Evolutionary conservation across 2,113 vertebrate species (phyloP), one percentile per base, ranked within the genome.

Genomic region (Brachypodius melanocephalos): DNA sequence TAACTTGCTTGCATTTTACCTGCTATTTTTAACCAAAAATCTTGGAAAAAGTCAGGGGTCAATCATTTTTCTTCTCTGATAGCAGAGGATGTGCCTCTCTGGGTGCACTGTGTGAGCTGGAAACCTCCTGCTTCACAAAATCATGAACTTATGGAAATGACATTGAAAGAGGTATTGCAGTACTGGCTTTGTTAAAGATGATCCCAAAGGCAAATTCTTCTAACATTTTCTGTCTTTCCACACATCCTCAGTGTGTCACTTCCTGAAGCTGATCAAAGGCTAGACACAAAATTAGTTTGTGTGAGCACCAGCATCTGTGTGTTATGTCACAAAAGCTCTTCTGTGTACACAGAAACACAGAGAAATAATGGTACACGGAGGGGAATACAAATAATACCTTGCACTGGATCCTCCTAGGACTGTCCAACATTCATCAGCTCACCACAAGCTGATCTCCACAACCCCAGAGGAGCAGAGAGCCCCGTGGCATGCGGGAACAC

Each of bases 371-470:
- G 13, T 8, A 29, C 28, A 7, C 25, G 26, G 29, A 52, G 20
- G 8, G 6, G 3, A 75, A 1, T 10, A 17, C 46, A 84, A 79
- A 57, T 42, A 61, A 24, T 10, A 20, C 10, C 15, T 15, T 17
- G 8, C 2, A 25, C 8, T 34, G 11, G 1, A 26, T 57, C 17
- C 25, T 59, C 9, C 20, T 17, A 43, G 26, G 29, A 6, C 28
- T 24, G 36, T 61, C 18, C 15, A 46, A n/a, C 9, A 46, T 20
- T 29, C 17, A n/a, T 38, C 25, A 61, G 19, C 14, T 48, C 15
- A 71, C 13, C 57, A 20, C 0, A 0, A 24, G 12, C 9, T 3
- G 2, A 10, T 10, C 17, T 55, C 32, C 46, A 51, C 10, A 55
- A 31, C 4, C 10, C 12, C 29, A 71, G 45, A 45, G 51, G 6